phyloP scores from a whole-genome alignment of 2,888 invertebrate genomes.

The Cactoblastis cactorum region DNA sequence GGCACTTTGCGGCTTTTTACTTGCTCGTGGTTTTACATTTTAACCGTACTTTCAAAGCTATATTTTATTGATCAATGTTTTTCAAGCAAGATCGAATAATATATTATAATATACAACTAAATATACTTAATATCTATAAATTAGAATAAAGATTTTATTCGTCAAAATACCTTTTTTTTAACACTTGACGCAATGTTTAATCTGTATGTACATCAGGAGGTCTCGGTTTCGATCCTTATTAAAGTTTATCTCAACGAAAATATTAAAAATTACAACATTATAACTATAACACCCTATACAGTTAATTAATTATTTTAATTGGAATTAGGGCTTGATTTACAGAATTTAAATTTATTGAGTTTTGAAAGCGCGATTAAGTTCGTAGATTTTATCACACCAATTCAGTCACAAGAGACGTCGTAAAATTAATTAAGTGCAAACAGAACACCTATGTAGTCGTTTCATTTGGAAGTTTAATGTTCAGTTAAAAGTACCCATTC shows the following conservation, averaged over 20 bases:
- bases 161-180: too few species aligned
- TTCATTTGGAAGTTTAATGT: not conserved
- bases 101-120: too few species aligned
- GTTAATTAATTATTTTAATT: too few species aligned
- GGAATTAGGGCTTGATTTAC: not conserved
- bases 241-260: too few species aligned
- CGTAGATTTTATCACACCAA: conserved; percentile 25
- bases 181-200: too few species aligned
- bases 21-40: conserved; percentile 29
- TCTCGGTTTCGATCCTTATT: too few species aligned
- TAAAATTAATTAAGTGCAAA: conserved; percentile 29
- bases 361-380: conserved; percentile 8
- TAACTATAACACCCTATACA: too few species aligned
- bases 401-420: conserved; percentile 20
- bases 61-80: not conserved
- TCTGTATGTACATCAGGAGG: too few species aligned
- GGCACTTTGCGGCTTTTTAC: conserved; percentile 27
- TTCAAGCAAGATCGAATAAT: not conserved
- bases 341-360: not conserved
- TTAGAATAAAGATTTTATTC: too few species aligned
- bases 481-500: not conserved
- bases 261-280: too few species aligned
- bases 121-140: too few species aligned
- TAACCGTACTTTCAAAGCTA: conserved; percentile 12
- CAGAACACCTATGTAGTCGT: conserved; percentile 15